Evolutionary conservation across 2,113 vertebrate species (phyloP).

Genomic region (Triplophysa rosa): DNA sequence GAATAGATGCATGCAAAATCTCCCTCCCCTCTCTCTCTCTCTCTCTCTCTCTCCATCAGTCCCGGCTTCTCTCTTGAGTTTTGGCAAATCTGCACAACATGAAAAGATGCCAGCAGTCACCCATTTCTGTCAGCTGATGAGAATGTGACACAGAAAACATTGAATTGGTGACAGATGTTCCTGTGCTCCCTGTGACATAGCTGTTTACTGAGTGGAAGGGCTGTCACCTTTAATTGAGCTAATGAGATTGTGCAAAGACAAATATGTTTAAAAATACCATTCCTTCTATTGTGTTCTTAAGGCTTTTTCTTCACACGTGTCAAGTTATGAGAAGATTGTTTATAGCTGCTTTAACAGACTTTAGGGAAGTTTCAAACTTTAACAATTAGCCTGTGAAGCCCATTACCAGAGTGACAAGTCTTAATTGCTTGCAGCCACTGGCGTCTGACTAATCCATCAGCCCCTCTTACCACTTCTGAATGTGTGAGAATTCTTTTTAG

Average conservation of each 20-base stretch:
- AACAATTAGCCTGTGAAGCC: conserved; percentile 6
- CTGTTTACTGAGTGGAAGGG: conserved; percentile 35
- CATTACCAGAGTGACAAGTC: neutral
- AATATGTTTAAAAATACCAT: conserved; percentile 32
- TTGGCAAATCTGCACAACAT: conserved; percentile 39
- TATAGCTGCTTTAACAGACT: neutral
- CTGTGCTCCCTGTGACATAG: conserved; percentile 27
- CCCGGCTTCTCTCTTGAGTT: conserved; percentile 33
- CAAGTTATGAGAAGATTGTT: conserved; percentile 12
- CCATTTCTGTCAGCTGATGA: conserved; percentile 45
- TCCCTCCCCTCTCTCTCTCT: conserved; percentile 9
- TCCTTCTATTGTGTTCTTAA: neutral
- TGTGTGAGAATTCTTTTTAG: neutral
- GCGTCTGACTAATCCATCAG: conserved; percentile 11
- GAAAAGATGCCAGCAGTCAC: conserved; percentile 48
- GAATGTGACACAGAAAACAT: conserved; percentile 31
- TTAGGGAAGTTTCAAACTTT: conserved; percentile 33
- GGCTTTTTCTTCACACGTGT: conserved; percentile 14
- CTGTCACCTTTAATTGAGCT: conserved; percentile 51
- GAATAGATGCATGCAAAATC: conserved; percentile 33
- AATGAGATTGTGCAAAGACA: conserved; percentile 41
- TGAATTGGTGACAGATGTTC: conserved; percentile 39
- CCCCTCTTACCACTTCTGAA: neutral
- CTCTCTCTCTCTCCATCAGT: conserved; percentile 3
- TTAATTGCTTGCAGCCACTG: conserved; percentile 11